These are phyloP conservation scores for Pachycephala philippinensis DNA, from an alignment of 2,113 vertebrate species.

Conservation along the genomic window DNA sequence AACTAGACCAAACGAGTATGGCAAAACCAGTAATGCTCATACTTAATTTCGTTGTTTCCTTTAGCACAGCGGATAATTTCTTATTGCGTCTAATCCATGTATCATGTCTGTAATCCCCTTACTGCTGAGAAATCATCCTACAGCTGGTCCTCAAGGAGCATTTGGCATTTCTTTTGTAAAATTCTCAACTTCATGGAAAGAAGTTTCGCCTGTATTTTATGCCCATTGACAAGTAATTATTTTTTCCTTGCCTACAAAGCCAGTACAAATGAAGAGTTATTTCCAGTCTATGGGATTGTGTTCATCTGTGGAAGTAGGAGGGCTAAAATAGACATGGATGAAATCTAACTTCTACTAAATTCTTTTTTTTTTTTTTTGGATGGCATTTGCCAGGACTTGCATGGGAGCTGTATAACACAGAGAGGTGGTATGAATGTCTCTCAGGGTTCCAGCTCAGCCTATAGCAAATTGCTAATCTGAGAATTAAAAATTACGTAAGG, in stretches of 20 bases:
- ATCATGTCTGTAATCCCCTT: not conserved
- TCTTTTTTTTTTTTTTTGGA: not conserved
- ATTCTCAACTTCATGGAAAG: not conserved
- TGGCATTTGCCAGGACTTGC: not conserved
- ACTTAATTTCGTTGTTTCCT: not conserved
- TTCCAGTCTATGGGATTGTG: not conserved
- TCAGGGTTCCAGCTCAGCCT: not conserved
- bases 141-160: not conserved
- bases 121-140: not conserved
- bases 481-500: not conserved
- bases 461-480: not conserved
- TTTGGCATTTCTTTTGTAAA: not conserved
- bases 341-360: not conserved
- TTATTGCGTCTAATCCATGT: not conserved
- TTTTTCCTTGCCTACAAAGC: not conserved
- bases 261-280: not conserved
- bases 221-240: not conserved
- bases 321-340: accelerated
- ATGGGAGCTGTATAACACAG: not conserved
- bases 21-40: accelerated
- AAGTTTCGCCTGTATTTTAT: not conserved
- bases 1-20: not conserved
- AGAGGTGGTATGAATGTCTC: not conserved
- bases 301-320: not conserved
- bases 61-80: not conserved